phyloP scores from a whole-genome alignment of 2,113 vertebrate species.

The Protomyctophum bolini region DNA sequence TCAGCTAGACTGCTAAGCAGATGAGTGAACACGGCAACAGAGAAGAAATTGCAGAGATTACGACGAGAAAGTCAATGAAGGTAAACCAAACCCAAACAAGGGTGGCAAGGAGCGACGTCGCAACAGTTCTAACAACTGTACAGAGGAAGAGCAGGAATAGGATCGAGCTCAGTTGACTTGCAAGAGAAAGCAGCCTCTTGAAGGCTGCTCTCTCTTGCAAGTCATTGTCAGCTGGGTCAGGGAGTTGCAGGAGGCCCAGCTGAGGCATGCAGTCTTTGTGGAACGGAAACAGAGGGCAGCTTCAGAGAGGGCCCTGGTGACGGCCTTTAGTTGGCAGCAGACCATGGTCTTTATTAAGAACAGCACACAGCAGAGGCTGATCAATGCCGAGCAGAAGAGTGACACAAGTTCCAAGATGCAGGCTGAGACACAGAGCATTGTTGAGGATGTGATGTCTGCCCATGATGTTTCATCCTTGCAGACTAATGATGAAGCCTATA shows the following conservation, averaged over 20 bases:
- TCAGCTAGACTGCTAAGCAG: slow-evolving; percentile 38
- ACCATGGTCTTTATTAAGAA: slow-evolving; percentile 40
- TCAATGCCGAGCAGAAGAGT: slow-evolving; percentile 26
- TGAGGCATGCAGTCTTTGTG: slow-evolving; percentile 52
- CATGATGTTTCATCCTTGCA: neutral
- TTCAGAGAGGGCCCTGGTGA: slow-evolving; percentile 51
- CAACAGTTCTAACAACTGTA: slow-evolving; percentile 34
- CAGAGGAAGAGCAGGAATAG: slow-evolving; percentile 2
- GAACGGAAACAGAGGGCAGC: slow-evolving; percentile 52
- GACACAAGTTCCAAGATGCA: neutral
- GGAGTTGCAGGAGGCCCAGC: slow-evolving; percentile 48
- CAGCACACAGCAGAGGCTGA: slow-evolving; percentile 21
- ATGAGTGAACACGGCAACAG: slow-evolving; percentile 62
- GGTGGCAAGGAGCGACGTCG: slow-evolving; percentile 12
- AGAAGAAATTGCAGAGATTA: slow-evolving; percentile 29
- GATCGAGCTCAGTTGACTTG: slow-evolving; percentile 34
- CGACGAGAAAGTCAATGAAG: slow-evolving; percentile 19
- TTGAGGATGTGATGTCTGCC: neutral
- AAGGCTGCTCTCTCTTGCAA: slow-evolving; percentile 2
- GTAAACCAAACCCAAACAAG: neutral
- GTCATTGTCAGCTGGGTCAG: slow-evolving; percentile 20
- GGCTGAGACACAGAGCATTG: slow-evolving; percentile 31
- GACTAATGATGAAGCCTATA: neutral
- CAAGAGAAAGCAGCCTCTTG: slow-evolving; percentile 29
- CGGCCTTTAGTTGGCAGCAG: slow-evolving; percentile 52